A percentile compares a stretch with the other conserved stretches of the same genome.
These are phyloP conservation scores for Andrena praecox DNA, from an alignment of 2,888 invertebrate genomes.

Conservation along the genomic window DNA sequence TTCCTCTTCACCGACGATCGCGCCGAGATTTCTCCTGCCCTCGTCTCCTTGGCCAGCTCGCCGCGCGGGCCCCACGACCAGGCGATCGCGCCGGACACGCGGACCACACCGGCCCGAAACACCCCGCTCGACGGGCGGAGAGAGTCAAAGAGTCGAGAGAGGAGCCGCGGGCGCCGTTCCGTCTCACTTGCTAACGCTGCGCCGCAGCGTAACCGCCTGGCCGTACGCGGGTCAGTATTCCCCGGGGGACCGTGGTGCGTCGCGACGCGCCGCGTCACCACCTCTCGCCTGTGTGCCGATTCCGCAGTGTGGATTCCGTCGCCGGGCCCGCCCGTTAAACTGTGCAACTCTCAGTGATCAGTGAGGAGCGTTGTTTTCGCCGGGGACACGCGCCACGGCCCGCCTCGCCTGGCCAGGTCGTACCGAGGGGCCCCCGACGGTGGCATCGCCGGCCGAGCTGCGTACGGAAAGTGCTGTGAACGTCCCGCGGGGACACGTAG, in stretches of 20 bases:
- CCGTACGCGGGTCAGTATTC: not conserved
- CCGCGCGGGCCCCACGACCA: constrained; percentile 56
- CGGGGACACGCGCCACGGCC: not conserved
- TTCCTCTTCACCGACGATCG: constrained; percentile 79
- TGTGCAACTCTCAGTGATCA: constrained; percentile 67
- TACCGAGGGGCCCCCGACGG: constrained; percentile 26
- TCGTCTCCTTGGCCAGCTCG: constrained; percentile 73
- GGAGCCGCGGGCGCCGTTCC: constrained; percentile 18
- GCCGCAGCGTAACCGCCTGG: not conserved
- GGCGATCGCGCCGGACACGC: constrained; percentile 32
- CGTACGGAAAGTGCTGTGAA: constrained; percentile 60
- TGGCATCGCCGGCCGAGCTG: constrained; percentile 36
- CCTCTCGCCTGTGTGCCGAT: not conserved
- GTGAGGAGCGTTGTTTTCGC: constrained; percentile 51
- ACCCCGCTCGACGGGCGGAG: constrained; percentile 18
- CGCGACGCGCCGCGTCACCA: not conserved
- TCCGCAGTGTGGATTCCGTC: constrained; percentile 17
- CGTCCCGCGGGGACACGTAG: constrained; percentile 62
- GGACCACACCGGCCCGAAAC: constrained; percentile 27
- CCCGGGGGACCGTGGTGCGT: not conserved
- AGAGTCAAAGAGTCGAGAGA: constrained; percentile 13
- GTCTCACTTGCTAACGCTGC: constrained; percentile 1
- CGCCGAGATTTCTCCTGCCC: constrained; percentile 53
- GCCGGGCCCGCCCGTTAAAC: constrained; percentile 45
- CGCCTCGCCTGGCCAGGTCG: too few relatives aligned